A percentile compares a stretch with the other conserved stretches of the same genome.
These are phyloP conservation scores for Falco novaeseelandiae DNA, from an alignment of 2,797 vertebrate species.

Conservation along the genomic window DNA sequence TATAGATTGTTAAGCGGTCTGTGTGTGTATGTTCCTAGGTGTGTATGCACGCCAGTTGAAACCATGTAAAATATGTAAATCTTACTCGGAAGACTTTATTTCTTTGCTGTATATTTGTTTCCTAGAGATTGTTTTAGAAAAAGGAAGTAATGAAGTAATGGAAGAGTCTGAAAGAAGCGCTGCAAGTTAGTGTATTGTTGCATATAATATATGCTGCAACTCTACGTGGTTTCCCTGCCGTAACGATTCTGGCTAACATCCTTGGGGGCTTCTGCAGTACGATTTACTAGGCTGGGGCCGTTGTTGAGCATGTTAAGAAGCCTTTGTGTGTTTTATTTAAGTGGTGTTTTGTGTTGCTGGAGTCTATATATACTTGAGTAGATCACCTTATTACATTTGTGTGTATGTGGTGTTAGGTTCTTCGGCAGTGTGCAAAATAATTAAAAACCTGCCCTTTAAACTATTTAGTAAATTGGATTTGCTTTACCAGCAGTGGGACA, in stretches of 20 bases:
- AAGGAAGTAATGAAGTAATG: not conserved
- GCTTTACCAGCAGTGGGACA: constrained; percentile 7
- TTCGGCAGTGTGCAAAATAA: constrained; percentile 1
- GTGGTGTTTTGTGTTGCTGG: not conserved
- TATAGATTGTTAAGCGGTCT: too few species aligned
- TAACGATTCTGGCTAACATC: not conserved
- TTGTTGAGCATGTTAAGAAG: not conserved
- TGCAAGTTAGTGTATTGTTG: not conserved
- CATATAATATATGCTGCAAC: not conserved
- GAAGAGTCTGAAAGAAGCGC: not conserved
- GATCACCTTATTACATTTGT: not conserved
- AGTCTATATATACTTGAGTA: not conserved
- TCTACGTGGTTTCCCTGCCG: not conserved
- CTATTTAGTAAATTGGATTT: constrained; percentile 60
- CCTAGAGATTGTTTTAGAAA: not conserved
- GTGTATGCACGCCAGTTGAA: not conserved
- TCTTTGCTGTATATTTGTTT: not conserved
- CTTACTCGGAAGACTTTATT: not conserved
- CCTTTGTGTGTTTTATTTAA: not conserved
- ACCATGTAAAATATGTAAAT: not conserved
- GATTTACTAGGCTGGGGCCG: not conserved
- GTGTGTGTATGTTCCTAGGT: not conserved
- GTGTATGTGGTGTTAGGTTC: not conserved
- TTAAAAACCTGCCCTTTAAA: constrained; percentile 38
- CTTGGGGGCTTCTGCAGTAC: not conserved